Percentiles rank a stretch among this genome's conserved stretches.
These are phyloP conservation scores for Telenomus remus DNA, from an alignment of 1,140 invertebrate genomes.

Conservation along the genomic window DNA sequence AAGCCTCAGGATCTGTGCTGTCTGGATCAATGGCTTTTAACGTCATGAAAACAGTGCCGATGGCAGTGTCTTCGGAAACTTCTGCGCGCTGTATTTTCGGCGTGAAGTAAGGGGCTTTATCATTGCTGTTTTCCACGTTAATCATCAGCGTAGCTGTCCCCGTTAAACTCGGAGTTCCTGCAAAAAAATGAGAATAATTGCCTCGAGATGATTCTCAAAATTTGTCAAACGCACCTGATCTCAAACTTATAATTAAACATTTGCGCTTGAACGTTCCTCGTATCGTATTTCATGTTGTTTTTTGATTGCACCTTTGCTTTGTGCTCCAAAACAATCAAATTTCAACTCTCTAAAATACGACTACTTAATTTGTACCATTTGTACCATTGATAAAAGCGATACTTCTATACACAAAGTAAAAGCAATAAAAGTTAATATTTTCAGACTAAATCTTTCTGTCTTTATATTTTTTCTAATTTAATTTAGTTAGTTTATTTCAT, in stretches of 20 bases:
- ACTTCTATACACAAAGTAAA: too few relatives aligned
- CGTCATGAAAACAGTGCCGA: slow-evolving; percentile 84
- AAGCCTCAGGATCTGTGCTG: slow-evolving; percentile 79
- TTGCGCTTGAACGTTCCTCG: neutral
- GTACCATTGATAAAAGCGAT: too few relatives aligned
- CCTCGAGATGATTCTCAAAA: slow-evolving; percentile 8
- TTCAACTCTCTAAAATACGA: too few relatives aligned
- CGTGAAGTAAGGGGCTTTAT: slow-evolving; percentile 90
- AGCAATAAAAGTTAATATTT: too few relatives aligned
- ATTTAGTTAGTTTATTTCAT: too few relatives aligned
- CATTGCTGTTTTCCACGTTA: slow-evolving; percentile 89
- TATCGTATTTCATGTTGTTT: too few relatives aligned
- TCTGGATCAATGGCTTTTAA: slow-evolving; percentile 89
- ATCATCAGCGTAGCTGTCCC: slow-evolving; percentile 87
- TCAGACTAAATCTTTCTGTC: too few relatives aligned
- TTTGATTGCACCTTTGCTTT: too few relatives aligned
- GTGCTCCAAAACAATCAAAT: too few relatives aligned
- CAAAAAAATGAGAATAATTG: slow-evolving; percentile 30
- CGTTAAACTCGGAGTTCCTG: slow-evolving; percentile 85
- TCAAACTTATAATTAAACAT: neutral
- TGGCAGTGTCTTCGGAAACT: slow-evolving; percentile 85
- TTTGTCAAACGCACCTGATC: neutral
- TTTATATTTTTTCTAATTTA: too few relatives aligned
- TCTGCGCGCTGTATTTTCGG: slow-evolving; percentile 88
- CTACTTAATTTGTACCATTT: too few relatives aligned